A percentile compares a stretch with the other conserved stretches of the same genome.
These are phyloP conservation scores for Euzophera pinguis DNA, from an alignment of 2,888 invertebrate species.

Conservation along the genomic window DNA sequence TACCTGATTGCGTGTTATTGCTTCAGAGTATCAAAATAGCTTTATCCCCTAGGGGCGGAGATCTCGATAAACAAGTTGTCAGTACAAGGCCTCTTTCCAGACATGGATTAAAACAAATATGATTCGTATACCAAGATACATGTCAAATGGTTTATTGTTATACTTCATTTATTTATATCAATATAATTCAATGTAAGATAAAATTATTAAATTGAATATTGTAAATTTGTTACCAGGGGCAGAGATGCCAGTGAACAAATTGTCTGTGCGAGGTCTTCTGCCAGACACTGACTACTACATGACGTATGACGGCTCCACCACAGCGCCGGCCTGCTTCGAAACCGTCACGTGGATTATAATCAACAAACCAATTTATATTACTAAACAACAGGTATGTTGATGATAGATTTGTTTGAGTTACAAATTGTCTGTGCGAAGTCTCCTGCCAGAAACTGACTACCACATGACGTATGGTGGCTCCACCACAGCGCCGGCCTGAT, in stretches of 20 bases:
- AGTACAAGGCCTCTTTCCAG: slow-evolving; percentile 92
- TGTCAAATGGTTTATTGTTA: too few relatives aligned
- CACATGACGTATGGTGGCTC: slow-evolving; percentile 60
- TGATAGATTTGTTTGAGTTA: too few relatives aligned
- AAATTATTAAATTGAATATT: too few relatives aligned
- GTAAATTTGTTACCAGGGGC: slow-evolving; percentile 81
- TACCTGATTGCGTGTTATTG: slow-evolving; percentile 10
- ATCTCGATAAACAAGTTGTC: slow-evolving; percentile 91
- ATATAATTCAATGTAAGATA: too few relatives aligned
- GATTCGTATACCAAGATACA: too few relatives aligned
- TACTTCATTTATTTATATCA: too few relatives aligned
- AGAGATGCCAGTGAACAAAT: slow-evolving; percentile 89
- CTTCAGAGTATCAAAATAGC: slow-evolving; percentile 2
- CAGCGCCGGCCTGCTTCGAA: slow-evolving; percentile 98
- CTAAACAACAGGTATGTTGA: slow-evolving; percentile 92
- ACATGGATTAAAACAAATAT: slow-evolving; percentile 84
- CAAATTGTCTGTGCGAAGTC: slow-evolving; percentile 22
- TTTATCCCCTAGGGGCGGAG: slow-evolving; percentile 83
- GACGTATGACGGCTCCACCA: slow-evolving; percentile 98
- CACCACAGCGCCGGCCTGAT: slow-evolving; percentile 80
- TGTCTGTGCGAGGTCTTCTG: slow-evolving; percentile 92
- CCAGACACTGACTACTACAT: slow-evolving; percentile 98
- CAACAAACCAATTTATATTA: slow-evolving; percentile 99
- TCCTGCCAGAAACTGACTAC: slow-evolving; percentile 47
- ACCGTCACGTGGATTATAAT: slow-evolving; percentile 99